Percentiles rank a stretch among this genome's conserved stretches.
Evolutionary conservation across 2,113 vertebrate genomes (phyloP).

Genomic region (Scytalopus superciliaris): DNA sequence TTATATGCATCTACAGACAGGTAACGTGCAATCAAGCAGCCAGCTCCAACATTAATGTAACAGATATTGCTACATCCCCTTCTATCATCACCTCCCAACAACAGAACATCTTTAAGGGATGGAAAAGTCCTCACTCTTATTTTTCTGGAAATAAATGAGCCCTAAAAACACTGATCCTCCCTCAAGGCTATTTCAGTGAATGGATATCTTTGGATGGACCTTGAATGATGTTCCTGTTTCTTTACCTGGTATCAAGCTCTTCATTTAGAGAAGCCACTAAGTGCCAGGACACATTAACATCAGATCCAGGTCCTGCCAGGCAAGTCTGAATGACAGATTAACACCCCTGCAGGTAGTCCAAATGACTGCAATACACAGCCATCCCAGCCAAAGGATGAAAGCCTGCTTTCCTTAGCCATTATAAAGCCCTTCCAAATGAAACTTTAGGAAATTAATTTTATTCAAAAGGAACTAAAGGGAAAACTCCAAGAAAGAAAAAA

Average conservation of each 20-base stretch:
- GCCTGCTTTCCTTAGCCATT: background rate
- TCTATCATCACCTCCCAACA: background rate
- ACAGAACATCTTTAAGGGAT: background rate
- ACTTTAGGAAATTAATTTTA: background rate
- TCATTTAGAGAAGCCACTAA: background rate
- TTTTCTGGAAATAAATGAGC: background rate
- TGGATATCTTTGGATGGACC: background rate
- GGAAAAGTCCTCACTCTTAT: background rate
- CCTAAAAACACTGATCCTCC: background rate
- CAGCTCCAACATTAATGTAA: background rate
- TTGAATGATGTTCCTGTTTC: background rate
- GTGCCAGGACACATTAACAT: background rate
- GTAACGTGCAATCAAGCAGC: background rate
- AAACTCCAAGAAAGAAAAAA: background rate
- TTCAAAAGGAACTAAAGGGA: background rate
- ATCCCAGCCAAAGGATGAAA: background rate
- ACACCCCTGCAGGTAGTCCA: accelerated
- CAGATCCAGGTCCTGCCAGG: background rate
- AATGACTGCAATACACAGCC: background rate
- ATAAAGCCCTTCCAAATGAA: background rate
- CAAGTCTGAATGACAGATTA: background rate
- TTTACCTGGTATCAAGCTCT: background rate
- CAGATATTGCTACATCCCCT: background rate
- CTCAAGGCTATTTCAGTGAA: background rate
- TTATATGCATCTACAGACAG: background rate